phyloP scores from a whole-genome alignment of 2,888 invertebrate species.

The Nephrocerus scutellatus region DNA sequence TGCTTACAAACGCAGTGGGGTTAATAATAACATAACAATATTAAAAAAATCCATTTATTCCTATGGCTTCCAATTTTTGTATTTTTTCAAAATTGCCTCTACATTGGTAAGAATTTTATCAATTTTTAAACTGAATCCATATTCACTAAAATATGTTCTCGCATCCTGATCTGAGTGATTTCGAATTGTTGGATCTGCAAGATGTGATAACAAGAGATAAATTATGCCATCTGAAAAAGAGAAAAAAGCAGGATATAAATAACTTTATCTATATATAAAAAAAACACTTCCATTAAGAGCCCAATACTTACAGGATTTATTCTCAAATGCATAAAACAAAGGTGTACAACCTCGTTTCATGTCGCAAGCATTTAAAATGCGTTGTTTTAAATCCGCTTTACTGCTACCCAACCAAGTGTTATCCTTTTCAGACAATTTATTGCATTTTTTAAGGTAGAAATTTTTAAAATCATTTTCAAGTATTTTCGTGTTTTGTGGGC shows the following conservation, averaged over 20 bases:
- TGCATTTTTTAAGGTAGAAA: conserved; percentile 7
- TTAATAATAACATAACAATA: too few relatives aligned
- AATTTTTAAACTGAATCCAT: conserved; percentile 31
- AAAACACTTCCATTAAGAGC: background rate
- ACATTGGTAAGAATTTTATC: too few relatives aligned
- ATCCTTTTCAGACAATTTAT: conserved; percentile 30
- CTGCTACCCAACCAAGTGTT: too few relatives aligned
- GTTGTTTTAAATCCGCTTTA: too few relatives aligned
- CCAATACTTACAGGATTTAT: conserved; percentile 29
- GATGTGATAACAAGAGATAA: conserved; percentile 38
- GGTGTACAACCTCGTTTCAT: conserved; percentile 35
- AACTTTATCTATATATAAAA: background rate
- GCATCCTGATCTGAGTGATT: conserved; percentile 39
- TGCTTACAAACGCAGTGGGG: too few relatives aligned
- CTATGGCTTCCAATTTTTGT: too few relatives aligned
- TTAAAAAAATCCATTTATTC: too few relatives aligned
- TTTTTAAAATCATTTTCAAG: conserved; percentile 16
- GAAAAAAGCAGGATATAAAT: conserved; percentile 1
- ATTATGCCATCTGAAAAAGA: conserved; percentile 34
- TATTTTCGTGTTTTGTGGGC: conserved; percentile 3
- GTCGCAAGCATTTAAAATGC: conserved; percentile 25
- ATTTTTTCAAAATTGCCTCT: too few relatives aligned
- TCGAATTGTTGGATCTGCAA: conserved; percentile 36
- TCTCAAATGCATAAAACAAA: conserved; percentile 38
- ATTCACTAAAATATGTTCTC: conserved; percentile 32